Percentiles rank a stretch among this genome's conserved stretches.
These are phyloP conservation scores for Gymnothorax reevesii DNA, from an alignment of 2,797 vertebrate genomes.

Conservation along the genomic window DNA sequence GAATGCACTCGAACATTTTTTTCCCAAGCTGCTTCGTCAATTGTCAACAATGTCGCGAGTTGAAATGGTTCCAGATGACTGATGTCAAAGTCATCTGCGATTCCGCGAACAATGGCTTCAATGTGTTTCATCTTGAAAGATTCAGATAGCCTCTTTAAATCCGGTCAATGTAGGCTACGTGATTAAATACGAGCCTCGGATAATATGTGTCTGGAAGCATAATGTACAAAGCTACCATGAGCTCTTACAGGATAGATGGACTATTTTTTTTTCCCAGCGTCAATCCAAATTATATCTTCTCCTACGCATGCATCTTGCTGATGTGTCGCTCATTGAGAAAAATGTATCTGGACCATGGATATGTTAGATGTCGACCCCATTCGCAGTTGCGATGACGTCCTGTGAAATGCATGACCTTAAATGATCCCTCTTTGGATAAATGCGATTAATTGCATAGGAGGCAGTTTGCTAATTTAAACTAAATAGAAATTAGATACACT, in stretches of 20 bases:
- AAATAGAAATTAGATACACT: constrained; percentile 50
- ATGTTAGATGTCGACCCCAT: background rate
- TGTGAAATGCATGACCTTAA: constrained; percentile 8
- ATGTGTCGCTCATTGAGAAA: constrained; percentile 15
- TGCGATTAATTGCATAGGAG: constrained; percentile 57
- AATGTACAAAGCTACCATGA: background rate
- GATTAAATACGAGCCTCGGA: background rate
- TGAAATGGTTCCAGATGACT: constrained; percentile 19
- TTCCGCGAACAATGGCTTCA: constrained; percentile 1
- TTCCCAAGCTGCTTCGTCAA: background rate
- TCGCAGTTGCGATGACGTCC: constrained; percentile 3
- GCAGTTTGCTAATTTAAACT: constrained; percentile 53
- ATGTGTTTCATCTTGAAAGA: background rate
- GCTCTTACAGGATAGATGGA: background rate
- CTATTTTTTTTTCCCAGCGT: background rate
- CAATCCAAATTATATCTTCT: background rate
- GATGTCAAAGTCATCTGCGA: constrained; percentile 12
- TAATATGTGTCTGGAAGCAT: background rate
- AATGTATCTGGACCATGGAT: background rate
- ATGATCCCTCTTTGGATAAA: constrained; percentile 47
- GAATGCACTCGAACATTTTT: background rate
- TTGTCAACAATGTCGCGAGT: background rate
- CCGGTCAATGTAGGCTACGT: background rate
- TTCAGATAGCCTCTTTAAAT: background rate
- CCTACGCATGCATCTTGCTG: background rate